These are phyloP conservation scores for Neoitamus cyanurus DNA, from an alignment of 2,888 invertebrate genomes.

Conservation along the genomic window DNA sequence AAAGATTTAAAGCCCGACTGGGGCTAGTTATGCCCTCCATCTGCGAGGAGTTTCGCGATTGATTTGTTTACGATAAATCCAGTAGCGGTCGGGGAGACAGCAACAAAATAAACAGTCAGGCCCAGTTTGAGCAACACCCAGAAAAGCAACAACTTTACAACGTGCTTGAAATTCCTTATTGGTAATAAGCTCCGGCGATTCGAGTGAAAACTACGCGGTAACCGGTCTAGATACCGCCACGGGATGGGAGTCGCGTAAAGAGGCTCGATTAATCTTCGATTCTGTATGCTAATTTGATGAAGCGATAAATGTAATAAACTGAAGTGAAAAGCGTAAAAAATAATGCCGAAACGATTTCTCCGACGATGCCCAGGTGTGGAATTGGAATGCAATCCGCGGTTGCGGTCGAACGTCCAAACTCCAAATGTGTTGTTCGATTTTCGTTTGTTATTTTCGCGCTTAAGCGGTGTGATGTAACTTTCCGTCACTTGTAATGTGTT, in stretches of 20 bases:
- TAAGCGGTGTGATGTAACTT: not conserved
- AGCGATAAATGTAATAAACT: not conserved
- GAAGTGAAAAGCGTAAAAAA: not conserved
- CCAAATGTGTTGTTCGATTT: not conserved
- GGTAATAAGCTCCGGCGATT: not conserved
- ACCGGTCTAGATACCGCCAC: not conserved
- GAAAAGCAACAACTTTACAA: not conserved
- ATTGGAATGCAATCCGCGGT: not conserved
- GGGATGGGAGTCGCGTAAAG: not conserved
- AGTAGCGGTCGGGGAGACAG: not conserved
- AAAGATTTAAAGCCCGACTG: not conserved
- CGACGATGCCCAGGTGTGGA: not conserved
- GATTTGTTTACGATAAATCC: conserved; percentile 3
- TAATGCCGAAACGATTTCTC: not conserved
- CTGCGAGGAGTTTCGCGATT: not conserved
- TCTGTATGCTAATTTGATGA: conserved; percentile 16
- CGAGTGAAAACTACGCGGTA: not conserved
- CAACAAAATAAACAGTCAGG: not conserved
- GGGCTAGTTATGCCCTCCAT: not conserved
- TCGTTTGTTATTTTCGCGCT: not conserved
- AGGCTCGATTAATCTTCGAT: not conserved
- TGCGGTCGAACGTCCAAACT: not conserved
- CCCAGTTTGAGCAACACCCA: conserved; percentile 4
- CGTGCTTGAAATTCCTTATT: not conserved
- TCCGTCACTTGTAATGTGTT: not conserved